Evolutionary conservation across 2,113 vertebrate genomes (phyloP).

Genomic region (Zingel zingel): DNA sequence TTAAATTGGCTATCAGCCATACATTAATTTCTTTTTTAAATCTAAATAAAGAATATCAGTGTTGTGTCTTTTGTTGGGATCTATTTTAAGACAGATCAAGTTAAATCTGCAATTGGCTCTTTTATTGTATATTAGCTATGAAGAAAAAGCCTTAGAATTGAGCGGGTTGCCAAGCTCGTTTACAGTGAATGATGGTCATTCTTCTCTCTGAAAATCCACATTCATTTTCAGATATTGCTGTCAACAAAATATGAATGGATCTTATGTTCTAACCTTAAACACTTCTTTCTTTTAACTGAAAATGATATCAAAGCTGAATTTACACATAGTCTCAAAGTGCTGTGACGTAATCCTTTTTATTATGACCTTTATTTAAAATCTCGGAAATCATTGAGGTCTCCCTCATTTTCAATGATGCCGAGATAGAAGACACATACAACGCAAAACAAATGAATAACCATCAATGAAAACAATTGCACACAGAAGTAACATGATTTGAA

Average conservation of each 20-base stretch:
- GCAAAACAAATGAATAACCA: no score
- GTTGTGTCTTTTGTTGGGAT: background rate
- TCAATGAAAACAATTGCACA: no score
- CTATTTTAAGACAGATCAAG: background rate
- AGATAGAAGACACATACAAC: no score
- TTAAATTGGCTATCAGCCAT: background rate
- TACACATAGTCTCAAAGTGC: background rate
- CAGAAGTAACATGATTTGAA: no score
- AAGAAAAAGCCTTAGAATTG: background rate
- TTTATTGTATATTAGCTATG: background rate
- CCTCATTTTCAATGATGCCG: no score
- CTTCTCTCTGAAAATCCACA: background rate
- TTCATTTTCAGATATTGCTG: background rate
- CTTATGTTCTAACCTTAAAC: background rate
- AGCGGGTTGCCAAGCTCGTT: background rate
- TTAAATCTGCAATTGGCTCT: background rate
- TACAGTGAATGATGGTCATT: background rate
- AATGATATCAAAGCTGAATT: background rate
- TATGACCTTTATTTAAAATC: no score
- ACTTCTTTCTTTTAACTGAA: background rate
- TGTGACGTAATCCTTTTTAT: background rate
- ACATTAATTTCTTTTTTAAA: background rate
- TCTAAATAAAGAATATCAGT: background rate
- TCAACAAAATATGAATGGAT: background rate
- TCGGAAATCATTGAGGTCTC: no score